Evolutionary conservation across 1,140 invertebrate species (phyloP).

Genomic region (Zaprionus kolodkinae): DNA sequence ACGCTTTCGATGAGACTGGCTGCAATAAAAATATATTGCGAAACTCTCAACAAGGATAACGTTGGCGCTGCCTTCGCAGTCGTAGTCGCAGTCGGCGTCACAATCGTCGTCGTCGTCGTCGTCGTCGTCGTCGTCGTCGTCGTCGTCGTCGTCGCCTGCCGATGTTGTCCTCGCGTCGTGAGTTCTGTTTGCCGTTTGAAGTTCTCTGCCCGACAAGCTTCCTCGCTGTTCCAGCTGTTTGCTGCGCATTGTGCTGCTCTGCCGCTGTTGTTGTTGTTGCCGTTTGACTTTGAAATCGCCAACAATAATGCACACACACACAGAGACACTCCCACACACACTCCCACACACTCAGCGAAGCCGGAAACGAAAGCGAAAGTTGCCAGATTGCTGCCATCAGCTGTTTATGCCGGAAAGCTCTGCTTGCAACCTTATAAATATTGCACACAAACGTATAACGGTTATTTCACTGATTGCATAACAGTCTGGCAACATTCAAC

Average conservation of each 20-base stretch:
- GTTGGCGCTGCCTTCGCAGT: conserved; percentile 56
- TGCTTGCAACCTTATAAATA: background rate
- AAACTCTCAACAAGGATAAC: conserved; percentile 81
- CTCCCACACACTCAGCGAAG: conserved; percentile 33
- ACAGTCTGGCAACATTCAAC: conserved; percentile 38
- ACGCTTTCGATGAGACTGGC: conserved; percentile 78
- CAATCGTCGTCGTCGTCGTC: conserved; percentile 37
- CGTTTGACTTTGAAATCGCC: conserved; percentile 75
- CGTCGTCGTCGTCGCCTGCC: conserved; percentile 34
- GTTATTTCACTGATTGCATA: conserved; percentile 20
- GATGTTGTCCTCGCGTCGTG: conserved; percentile 48
- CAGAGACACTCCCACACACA: conserved; percentile 20
- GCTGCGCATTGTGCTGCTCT: conserved; percentile 60
- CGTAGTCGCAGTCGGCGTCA: conserved; percentile 40
- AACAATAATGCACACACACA: conserved; percentile 68
- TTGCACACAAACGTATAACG: background rate
- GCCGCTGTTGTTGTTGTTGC: conserved; percentile 67
- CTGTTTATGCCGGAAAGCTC: conserved; percentile 28
- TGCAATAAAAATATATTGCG: conserved; percentile 81
- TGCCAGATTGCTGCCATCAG: conserved; percentile 57
- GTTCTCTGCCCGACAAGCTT: conserved; percentile 61
- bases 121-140: conserved; percentile 27
- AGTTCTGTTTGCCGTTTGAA: conserved; percentile 59
- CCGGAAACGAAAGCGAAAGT: conserved; percentile 73
- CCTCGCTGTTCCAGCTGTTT: conserved; percentile 53